phyloP scores from a whole-genome alignment of 2,888 invertebrate species.

The Drosophila sordidapex region DNA sequence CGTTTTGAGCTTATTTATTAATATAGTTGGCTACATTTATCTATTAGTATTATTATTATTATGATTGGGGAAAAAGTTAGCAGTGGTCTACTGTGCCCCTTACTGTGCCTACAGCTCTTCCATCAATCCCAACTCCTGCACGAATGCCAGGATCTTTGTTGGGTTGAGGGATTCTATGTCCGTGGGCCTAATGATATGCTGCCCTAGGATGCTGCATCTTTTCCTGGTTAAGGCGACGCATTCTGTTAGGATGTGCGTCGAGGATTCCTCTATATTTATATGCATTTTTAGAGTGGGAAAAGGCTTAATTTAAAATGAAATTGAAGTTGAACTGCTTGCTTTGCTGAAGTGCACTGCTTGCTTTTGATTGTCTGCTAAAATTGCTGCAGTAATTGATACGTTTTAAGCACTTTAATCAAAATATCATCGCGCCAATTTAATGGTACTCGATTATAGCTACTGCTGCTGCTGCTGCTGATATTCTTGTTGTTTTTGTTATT shows the following conservation, averaged over 20 bases:
- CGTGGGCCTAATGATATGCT: no score
- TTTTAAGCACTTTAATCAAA: slow-evolving; percentile 24
- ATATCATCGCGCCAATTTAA: slow-evolving; percentile 11
- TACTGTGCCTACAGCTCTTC: no score
- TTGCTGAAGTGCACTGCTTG: not conserved
- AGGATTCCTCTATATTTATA: no score
- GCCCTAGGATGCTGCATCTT: no score
- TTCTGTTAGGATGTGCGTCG: no score
- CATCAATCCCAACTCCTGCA: no score
- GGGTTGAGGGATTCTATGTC: no score
- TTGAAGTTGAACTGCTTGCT: not conserved
- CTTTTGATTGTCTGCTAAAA: not conserved
- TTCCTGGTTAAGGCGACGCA: no score
- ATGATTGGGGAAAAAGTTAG: no score
- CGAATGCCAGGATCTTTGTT: no score
- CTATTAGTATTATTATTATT: not conserved
- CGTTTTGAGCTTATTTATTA: not conserved
- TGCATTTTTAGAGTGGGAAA: not conserved
- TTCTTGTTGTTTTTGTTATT: slow-evolving; percentile 30
- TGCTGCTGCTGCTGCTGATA: not conserved
- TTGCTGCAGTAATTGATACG: slow-evolving; percentile 22
- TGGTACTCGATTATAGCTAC: not conserved
- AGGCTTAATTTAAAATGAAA: not conserved
- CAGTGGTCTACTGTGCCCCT: no score
- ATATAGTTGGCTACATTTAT: not conserved